Percentiles rank a stretch among this genome's conserved stretches.
Conservation (phyloP, 2,113 vertebrate species). For the Odontesthes bonariensis region DNA sequence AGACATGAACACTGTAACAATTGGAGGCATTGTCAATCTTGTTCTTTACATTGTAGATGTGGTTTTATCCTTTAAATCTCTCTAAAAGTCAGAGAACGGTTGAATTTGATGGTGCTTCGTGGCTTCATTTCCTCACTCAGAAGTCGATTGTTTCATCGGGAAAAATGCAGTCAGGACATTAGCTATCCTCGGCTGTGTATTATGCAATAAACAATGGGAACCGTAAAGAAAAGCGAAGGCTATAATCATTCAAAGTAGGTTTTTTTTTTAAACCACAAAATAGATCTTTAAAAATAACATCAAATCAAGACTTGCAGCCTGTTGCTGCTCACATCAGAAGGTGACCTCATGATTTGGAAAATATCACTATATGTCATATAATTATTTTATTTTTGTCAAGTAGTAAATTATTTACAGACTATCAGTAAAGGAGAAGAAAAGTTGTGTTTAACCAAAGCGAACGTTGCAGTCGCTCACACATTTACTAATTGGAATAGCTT, state of each 20-base stretch:
- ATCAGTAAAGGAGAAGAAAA: background rate
- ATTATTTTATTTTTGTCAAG: too few species aligned
- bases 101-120: background rate
- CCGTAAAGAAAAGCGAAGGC: too few species aligned
- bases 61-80: constrained; percentile 66
- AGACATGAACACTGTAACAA: constrained; percentile 64
- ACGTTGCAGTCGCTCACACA: background rate
- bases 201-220: too few species aligned
- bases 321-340: background rate
- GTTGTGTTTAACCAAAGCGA: background rate
- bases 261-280: background rate
- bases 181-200: too few species aligned
- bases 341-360: background rate
- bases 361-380: too few species aligned
- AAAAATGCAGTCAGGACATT: too few species aligned
- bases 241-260: too few species aligned
- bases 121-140: too few species aligned
- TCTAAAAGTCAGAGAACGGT: constrained; percentile 7
- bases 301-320: too few species aligned
- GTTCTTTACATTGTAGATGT: constrained; percentile 81
- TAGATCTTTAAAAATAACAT: background rate
- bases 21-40: constrained; percentile 81
- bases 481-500: background rate
- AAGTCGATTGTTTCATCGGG: too few species aligned
- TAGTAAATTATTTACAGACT: too few species aligned